Conservation (phyloP, 2,888 invertebrate species). For the Orchestes rusci region DNA sequence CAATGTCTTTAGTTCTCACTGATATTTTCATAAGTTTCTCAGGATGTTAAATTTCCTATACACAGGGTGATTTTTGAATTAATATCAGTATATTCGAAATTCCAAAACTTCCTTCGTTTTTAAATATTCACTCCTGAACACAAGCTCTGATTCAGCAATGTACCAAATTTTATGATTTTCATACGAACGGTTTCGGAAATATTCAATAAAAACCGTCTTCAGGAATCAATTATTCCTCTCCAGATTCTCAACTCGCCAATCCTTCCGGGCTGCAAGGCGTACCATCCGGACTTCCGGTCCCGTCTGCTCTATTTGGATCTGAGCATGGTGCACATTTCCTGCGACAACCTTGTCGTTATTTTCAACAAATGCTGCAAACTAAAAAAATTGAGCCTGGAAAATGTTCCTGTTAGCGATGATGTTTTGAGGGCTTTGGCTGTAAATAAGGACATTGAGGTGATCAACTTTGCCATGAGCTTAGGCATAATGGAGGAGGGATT, state of each 20-base stretch:
- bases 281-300: slow-evolving; percentile 43
- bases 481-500: slow-evolving; percentile 63
- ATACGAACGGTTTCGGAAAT: too few relatives aligned
- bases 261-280: slow-evolving; percentile 39
- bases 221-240: slow-evolving; percentile 13
- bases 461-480: slow-evolving; percentile 77
- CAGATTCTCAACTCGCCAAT: slow-evolving; percentile 50
- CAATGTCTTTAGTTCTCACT: too few relatives aligned
- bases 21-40: too few relatives aligned
- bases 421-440: slow-evolving; percentile 62
- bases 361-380: slow-evolving; percentile 62
- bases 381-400: slow-evolving; percentile 80
- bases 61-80: too few relatives aligned
- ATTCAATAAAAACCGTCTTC: too few relatives aligned
- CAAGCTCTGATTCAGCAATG: too few relatives aligned
- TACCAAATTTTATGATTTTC: too few relatives aligned
- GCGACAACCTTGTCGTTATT: slow-evolving; percentile 49
- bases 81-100: too few relatives aligned
- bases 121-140: too few relatives aligned
- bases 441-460: slow-evolving; percentile 62
- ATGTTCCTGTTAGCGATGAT: slow-evolving; percentile 56
- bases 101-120: too few relatives aligned
- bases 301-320: slow-evolving; percentile 81
- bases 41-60: too few relatives aligned
- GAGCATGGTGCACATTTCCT: slow-evolving; percentile 66